phyloP scores from a whole-genome alignment of 2,888 invertebrate genomes.

The Mythimna ferrago region DNA sequence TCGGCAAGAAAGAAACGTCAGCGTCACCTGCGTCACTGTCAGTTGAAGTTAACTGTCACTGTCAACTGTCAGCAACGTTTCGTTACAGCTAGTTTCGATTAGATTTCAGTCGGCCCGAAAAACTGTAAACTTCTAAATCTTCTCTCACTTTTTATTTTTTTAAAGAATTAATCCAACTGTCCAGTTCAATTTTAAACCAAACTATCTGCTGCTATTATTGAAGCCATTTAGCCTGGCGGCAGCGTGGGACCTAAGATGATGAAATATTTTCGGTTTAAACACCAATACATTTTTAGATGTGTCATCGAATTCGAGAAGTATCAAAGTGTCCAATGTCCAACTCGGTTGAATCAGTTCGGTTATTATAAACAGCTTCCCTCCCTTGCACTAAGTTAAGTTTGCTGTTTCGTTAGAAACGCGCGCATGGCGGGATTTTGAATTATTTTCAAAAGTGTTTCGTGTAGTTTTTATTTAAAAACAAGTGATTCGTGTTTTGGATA shows the following conservation, averaged over 20 bases:
- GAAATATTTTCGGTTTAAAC: neutral
- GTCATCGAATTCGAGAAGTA: slow-evolving; percentile 2
- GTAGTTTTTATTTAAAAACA: neutral
- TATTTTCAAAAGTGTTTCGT: neutral
- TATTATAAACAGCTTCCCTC: slow-evolving; percentile 17
- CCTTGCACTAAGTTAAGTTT: slow-evolving; percentile 2
- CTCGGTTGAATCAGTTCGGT: neutral
- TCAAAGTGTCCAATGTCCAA: slow-evolving; percentile 6
- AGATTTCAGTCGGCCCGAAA: neutral
- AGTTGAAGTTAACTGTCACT: neutral
- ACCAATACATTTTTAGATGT: neutral
- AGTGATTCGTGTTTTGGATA: slow-evolving; percentile 2
- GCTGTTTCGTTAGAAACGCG: slow-evolving; percentile 31
- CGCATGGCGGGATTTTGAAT: slow-evolving; percentile 14
- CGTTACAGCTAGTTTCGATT: neutral
- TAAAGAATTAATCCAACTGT: neutral
- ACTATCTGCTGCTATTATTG: neutral
- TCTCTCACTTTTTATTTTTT: too few species aligned
- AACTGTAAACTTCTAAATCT: neutral
- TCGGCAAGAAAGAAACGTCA: slow-evolving; percentile 22
- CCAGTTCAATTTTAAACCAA: neutral
- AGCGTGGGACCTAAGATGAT: neutral
- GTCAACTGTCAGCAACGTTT: slow-evolving; percentile 14
- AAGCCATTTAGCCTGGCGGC: neutral
- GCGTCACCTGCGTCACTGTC: neutral